Percentiles rank a stretch among this genome's conserved stretches.
These are phyloP conservation scores for Antechinus stuartii DNA, from an alignment of 2,113 vertebrate genomes.

Conservation along the genomic window DNA sequence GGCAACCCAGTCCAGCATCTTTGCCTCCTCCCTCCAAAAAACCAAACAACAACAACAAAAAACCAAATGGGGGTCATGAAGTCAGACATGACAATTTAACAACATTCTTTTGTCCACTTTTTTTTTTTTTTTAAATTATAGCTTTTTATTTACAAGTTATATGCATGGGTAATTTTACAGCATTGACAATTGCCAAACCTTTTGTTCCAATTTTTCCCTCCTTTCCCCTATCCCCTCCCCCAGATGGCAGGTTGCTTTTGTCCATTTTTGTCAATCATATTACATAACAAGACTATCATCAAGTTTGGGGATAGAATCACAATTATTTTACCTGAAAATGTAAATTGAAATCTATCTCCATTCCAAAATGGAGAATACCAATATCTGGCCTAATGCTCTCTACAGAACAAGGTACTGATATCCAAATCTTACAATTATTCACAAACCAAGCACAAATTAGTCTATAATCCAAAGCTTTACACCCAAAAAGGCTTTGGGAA, in stretches of 20 bases:
- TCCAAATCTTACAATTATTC: background rate
- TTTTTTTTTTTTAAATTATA: too few relatives aligned
- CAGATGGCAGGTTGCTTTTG: background rate
- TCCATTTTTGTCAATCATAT: background rate
- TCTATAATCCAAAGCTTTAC: background rate
- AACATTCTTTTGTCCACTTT: background rate
- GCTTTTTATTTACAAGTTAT: too few relatives aligned
- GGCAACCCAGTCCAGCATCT: background rate
- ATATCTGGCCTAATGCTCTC: background rate
- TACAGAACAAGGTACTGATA: background rate
- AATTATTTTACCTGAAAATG: background rate
- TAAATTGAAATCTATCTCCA: background rate
- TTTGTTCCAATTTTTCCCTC: too few relatives aligned
- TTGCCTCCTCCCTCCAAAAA: background rate
- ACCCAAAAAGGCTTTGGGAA: background rate
- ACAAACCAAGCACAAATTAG: background rate
- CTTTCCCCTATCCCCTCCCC: too few relatives aligned
- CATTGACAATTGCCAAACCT: too few relatives aligned
- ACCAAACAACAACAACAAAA: background rate
- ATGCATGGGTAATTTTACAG: too few relatives aligned
- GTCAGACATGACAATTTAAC: background rate
- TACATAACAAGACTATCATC: background rate
- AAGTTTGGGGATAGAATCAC: background rate
- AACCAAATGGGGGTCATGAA: background rate
- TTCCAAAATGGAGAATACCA: background rate